These are phyloP conservation scores for Brienomyrus brachyistius DNA, from an alignment of 2,113 vertebrate species.

Conservation along the genomic window DNA sequence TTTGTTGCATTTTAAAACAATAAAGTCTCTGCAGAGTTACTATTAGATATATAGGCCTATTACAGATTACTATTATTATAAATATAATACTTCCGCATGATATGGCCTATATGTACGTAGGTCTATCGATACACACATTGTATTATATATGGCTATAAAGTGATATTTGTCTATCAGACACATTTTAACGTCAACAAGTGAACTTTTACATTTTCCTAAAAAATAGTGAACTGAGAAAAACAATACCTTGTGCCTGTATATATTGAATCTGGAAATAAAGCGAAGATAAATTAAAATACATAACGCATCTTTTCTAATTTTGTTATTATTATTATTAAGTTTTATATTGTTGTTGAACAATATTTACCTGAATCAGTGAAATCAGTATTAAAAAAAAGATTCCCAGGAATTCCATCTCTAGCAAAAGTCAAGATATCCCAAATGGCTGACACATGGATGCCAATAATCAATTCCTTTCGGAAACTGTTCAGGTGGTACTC, in stretches of 20 bases:
- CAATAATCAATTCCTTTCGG: slow-evolving; percentile 27
- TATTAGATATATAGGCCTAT: background rate
- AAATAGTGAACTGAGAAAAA: background rate
- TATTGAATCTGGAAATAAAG: slow-evolving; percentile 44
- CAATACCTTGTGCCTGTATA: slow-evolving; percentile 43
- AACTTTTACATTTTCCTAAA: background rate
- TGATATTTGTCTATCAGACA: background rate
- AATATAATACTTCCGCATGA: background rate
- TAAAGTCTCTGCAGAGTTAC: background rate
- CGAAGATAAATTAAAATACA: background rate
- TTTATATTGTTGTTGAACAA: background rate
- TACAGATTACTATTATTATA: background rate
- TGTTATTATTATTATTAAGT: background rate
- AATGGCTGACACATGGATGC: slow-evolving; percentile 23
- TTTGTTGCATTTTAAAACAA: background rate
- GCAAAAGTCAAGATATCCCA: slow-evolving; percentile 14
- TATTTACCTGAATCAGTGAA: slow-evolving; percentile 55
- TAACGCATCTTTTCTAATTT: background rate
- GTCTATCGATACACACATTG: background rate
- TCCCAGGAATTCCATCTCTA: slow-evolving; percentile 42
- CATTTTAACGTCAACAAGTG: background rate
- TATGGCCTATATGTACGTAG: background rate
- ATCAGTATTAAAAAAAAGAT: slow-evolving; percentile 36
- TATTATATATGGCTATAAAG: background rate
- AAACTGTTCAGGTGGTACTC: slow-evolving; percentile 35